Percentiles rank a stretch among this genome's conserved stretches.
Evolutionary conservation across 2,797 vertebrate genomes (phyloP).

Genomic region (Echeneis naucrates): DNA sequence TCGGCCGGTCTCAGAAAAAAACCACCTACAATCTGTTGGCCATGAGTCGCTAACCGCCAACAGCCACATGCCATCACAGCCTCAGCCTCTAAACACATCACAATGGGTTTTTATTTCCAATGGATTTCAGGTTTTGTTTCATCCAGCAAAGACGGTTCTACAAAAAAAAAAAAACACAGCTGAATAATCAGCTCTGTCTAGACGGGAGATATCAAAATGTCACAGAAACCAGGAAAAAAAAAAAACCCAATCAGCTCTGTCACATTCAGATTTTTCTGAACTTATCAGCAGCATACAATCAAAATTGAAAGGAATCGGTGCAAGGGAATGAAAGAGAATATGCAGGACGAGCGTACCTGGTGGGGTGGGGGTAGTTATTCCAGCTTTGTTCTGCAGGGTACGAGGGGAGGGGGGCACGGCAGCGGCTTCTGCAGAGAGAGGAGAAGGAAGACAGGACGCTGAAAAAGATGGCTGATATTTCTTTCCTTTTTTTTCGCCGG

Average conservation of each 20-base stretch:
- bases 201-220: too few relatives aligned
- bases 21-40: conserved; percentile 59
- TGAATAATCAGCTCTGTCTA: conserved; percentile 67
- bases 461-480: conserved; percentile 40
- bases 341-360: conserved; percentile 53
- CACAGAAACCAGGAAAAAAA: conserved; percentile 51
- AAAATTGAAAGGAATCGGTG: conserved; percentile 17
- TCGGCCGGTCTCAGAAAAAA: conserved; percentile 46
- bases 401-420: conserved; percentile 21
- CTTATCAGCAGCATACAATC: conserved; percentile 43
- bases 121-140: background rate
- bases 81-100: conserved; percentile 25
- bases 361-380: conserved; percentile 35
- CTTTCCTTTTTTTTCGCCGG: conserved; percentile 24
- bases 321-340: conserved; percentile 26
- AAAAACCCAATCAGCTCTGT: conserved; percentile 43
- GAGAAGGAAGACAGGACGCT: conserved; percentile 6
- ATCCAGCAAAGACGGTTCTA: too few relatives aligned
- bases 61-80: conserved; percentile 38
- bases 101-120: background rate
- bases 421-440: conserved; percentile 61
- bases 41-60: conserved; percentile 34
- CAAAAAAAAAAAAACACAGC: conserved; percentile 1
- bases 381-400: conserved; percentile 52
- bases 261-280: conserved; percentile 5